Base-by-base conservation (phyloP, 2,888 invertebrate genomes). In the Drosophila merina region DNA sequence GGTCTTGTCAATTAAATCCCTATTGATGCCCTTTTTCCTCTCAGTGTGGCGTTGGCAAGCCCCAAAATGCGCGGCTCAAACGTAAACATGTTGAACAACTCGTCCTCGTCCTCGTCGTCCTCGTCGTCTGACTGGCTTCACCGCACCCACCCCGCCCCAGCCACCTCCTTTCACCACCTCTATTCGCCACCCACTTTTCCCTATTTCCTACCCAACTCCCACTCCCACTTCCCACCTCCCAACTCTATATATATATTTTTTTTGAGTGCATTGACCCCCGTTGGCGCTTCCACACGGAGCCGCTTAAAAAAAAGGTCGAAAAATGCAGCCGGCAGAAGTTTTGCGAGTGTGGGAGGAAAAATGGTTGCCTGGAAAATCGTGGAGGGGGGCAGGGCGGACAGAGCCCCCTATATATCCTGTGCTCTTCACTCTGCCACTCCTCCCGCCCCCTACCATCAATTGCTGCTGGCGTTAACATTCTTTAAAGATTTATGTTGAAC, bases 21-120 rank as follows among this genome's bases (percentile, higher is more conserved):
- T 45, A 28, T 36, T 14, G 31, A 45, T 20, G 26, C 30, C 33
- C 10, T 12, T 28, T 7, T 56, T 45, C 5, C 1, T 33, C 3
- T 7, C 33, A 40, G 38, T 36, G 26, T 48, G 28, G 28, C 36
- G 83, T 83, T 79, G 86, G 79, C 86, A 80, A 83, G 79, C 74
- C 83, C 70, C 79, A 56, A 82, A 82, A 78, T 82, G 74, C 69
- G 84, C 84, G 80, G 79, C 80, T 83, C 77, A 68, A 79, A 77
- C 59, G 86, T 86, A 82, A 79, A 83, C 79, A 80, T 74, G 74
- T 70, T 57, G 62, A 60, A 48, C 67, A 47, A 64, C 28, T 48
- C 54, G 12, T 40, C 54, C 30, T 48, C 52, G 7, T 40, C 51
- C 25, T 33, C 33, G 9, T 6, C 30, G 28, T 59, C 36, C n/a